phyloP scores from a whole-genome alignment of 2,113 vertebrate genomes.

The Neoarius graeffei region DNA sequence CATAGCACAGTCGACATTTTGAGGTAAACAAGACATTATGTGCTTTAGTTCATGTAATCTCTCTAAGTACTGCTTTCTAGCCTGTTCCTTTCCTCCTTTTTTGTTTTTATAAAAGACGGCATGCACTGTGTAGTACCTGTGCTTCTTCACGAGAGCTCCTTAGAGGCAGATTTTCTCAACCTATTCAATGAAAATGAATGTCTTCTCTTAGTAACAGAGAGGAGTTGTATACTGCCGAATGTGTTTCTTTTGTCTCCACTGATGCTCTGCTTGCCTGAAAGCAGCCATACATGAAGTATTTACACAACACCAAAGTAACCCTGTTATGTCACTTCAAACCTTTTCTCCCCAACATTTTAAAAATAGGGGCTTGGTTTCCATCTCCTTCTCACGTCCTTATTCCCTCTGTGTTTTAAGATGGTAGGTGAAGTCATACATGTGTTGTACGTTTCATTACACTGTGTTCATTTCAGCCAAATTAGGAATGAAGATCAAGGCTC shows the following conservation, averaged over 20 bases:
- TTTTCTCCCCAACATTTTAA: constrained; percentile 10
- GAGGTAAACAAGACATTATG: background rate
- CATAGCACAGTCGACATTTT: background rate
- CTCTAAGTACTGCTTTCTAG: background rate
- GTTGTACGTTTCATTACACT: background rate
- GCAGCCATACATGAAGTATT: constrained; percentile 36
- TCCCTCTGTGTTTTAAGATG: background rate
- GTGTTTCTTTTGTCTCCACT: constrained; percentile 18
- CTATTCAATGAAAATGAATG: constrained; percentile 18
- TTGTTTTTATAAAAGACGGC: constrained; percentile 2
- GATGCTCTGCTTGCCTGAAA: constrained; percentile 14
- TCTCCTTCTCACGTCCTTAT: background rate
- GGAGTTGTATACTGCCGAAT: background rate
- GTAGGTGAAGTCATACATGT: background rate
- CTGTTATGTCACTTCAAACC: constrained; percentile 28
- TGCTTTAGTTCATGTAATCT: background rate
- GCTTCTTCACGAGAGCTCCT: background rate
- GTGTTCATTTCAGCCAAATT: background rate
- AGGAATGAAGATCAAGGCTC: background rate
- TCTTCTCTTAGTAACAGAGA: constrained; percentile 7
- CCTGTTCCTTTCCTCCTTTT: background rate
- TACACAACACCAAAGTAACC: constrained; percentile 37
- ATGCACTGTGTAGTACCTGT: background rate
- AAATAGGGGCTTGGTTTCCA: background rate
- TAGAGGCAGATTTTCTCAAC: constrained; percentile 2